Base-by-base conservation (phyloP, 23 tunicate species). In the Diplosoma virens region DNA sequence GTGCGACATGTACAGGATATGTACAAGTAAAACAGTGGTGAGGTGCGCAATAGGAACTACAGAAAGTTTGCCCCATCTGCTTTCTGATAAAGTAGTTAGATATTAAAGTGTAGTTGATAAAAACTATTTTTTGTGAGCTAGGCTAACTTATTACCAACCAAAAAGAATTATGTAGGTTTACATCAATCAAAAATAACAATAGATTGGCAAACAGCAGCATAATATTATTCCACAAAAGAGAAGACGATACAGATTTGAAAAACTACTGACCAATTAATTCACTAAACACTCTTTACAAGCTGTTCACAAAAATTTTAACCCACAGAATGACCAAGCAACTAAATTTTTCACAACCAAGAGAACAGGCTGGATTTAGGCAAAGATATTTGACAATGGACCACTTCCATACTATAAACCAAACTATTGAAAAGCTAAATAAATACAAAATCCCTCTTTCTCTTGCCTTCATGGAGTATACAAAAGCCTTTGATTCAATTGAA, bases 201-300 rank as follows among this genome's bases (percentile, higher is more conserved):
- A 55, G 61, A 55, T 18, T 55, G 61, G 23, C 61, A 55, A 11
- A 55, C 61, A 4, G 61, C 61, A 5, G 61, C 61, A 55, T 55
- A 55, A 55, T 55, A 4, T 4, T 55, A 18, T 25, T 55, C 23
- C 23, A 55, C 23, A 55, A 55, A 55, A 55, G 22, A 55, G 61
- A 25, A 4, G 61, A 55, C 22, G 22, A 55, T 4, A 55, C 61
- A 9, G 23, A 55, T 14, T 18, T 55, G 61, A n/a, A 55, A 55
- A 55, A 11, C 61, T 55, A 55, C 23, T 17, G 61, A 55, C 61
- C 61, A 55, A 55, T 55, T 9, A 55, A 25, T 18, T 55, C 14
- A 41, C 14, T 55, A 25, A 55, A 55, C 23, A 55, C 25, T 55
- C 17, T 55, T 55, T 55, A 18, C 61, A 9, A 55, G 22, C 61